Base-by-base conservation (phyloP, 2,888 invertebrate species). In the Bellardia pandia region DNA sequence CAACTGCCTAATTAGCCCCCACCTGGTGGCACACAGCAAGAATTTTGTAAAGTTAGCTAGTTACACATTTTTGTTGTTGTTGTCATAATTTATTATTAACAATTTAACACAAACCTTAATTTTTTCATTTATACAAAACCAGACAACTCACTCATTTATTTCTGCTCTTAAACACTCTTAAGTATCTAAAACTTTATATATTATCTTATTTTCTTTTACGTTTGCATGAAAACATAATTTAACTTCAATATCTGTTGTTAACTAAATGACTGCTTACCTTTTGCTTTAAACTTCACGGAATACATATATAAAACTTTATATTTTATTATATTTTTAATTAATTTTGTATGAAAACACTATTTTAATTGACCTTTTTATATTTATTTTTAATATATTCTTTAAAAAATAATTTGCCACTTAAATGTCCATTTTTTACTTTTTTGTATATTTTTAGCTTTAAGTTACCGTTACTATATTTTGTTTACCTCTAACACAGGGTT, bases 31-130 rank as follows among this genome's bases (percentile, higher is more conserved):
- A 81, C 85, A 68, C 87, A 87, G 75, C 87, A 92, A 91, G 92
- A 92, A 91, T 92, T 92, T 92, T 92, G 92, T 91, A 92, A 92
- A 92, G 92, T 92, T 92, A 92, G 92, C 91, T 92, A 92, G 87
- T 87, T 87, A 51, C 85, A 85, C 62, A 85, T 85, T 75, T 75
- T 80, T 86, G 75, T 81, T 86, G 85, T 80, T 75, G 71, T 72
- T 77, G 85, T 66, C 81, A 62, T 72, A 69, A 37, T 66, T 42
- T 56, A 33, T 16, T 62, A 68, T 77, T 60, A 66, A 66, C 51
- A 48, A 68, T 64, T 16, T 40, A 16, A 14, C 8, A 69, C 16
- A 68, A 37, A 48, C n/a, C 30, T 30, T 13, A 0, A 23, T 42
- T 37, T 13, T 53, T 37, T 58, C n/a, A n/a, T 23, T 42, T n/a